Conservation (phyloP, 1,140 invertebrate genomes). For the Drosophila repletoides region DNA sequence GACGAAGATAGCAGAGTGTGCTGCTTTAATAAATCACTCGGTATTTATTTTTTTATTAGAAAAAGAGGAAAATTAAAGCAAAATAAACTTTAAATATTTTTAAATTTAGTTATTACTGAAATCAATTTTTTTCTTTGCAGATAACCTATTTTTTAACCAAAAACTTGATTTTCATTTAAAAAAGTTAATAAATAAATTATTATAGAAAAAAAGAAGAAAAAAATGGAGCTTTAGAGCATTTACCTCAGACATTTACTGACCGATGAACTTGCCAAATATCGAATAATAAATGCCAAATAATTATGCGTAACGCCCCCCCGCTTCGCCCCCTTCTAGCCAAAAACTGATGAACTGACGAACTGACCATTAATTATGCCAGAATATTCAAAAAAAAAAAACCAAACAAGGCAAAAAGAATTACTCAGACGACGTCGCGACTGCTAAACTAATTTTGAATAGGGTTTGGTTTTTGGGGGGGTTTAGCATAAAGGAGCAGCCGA, state of each 20-base stretch:
- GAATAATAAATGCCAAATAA: slow-evolving; percentile 43
- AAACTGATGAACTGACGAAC: slow-evolving; percentile 58
- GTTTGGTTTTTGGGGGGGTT: not conserved
- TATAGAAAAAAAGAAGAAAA: too few relatives aligned
- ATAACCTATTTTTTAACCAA: too few relatives aligned
- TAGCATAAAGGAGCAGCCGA: slow-evolving; percentile 29
- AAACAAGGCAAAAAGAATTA: slow-evolving; percentile 29
- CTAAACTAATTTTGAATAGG: slow-evolving; percentile 42
- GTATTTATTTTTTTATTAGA: too few relatives aligned
- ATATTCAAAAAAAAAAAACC: slow-evolving; percentile 30
- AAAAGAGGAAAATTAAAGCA: too few relatives aligned
- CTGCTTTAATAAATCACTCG: too few relatives aligned
- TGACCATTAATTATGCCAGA: slow-evolving; percentile 65
- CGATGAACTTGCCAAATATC: slow-evolving; percentile 21
- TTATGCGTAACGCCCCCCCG: slow-evolving; percentile 42
- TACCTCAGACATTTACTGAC: slow-evolving; percentile 7
- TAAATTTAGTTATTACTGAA: too few relatives aligned
- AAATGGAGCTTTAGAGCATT: not conserved
- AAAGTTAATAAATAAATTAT: not conserved
- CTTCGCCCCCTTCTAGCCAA: not conserved
- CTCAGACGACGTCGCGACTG: slow-evolving; percentile 55
- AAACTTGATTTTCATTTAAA: too few relatives aligned
- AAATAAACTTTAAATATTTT: too few relatives aligned
- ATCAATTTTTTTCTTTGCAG: too few relatives aligned
- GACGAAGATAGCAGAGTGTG: too few relatives aligned